Percentiles rank a stretch among this genome's conserved stretches.
Evolutionary conservation across 1,140 invertebrate genomes (phyloP).

Genomic region (Hestina assimilis): DNA sequence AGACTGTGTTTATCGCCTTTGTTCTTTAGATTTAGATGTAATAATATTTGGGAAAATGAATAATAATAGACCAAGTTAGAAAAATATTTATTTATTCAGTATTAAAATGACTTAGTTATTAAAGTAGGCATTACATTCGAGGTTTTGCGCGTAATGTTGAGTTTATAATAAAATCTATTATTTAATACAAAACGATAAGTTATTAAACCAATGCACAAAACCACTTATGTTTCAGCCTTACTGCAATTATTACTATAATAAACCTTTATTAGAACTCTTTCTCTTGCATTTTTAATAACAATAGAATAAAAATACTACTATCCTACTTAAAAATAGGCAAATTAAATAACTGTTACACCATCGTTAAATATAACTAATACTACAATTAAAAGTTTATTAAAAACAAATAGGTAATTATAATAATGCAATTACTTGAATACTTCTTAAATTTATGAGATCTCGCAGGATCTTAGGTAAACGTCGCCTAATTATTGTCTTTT

Average conservation of each 20-base stretch:
- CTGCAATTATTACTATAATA: conserved; percentile 8
- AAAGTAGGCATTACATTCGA: background rate
- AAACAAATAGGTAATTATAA: no score
- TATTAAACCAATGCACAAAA: no score
- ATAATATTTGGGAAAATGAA: conserved; percentile 11
- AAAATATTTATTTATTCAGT: conserved; percentile 18
- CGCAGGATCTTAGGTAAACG: background rate
- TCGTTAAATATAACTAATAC: no score
- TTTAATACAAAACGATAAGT: no score
- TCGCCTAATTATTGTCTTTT: background rate
- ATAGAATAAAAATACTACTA: background rate
- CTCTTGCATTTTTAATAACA: no score
- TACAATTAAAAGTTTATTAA: background rate
- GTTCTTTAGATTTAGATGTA: conserved; percentile 16
- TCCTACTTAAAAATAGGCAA: background rate
- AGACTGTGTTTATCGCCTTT: conserved; percentile 12
- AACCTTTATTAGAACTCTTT: no score
- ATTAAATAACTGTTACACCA: no score
- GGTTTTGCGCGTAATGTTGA: background rate
- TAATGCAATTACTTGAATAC: background rate
- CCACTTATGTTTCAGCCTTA: no score
- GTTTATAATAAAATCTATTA: no score
- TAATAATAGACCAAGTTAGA: conserved; percentile 22
- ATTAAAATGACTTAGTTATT: conserved; percentile 7
- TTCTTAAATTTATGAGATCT: background rate